Percentiles rank a stretch among this genome's conserved stretches.
phyloP scores from a whole-genome alignment of 2,113 vertebrate genomes.

The Takifugu flavidus region DNA sequence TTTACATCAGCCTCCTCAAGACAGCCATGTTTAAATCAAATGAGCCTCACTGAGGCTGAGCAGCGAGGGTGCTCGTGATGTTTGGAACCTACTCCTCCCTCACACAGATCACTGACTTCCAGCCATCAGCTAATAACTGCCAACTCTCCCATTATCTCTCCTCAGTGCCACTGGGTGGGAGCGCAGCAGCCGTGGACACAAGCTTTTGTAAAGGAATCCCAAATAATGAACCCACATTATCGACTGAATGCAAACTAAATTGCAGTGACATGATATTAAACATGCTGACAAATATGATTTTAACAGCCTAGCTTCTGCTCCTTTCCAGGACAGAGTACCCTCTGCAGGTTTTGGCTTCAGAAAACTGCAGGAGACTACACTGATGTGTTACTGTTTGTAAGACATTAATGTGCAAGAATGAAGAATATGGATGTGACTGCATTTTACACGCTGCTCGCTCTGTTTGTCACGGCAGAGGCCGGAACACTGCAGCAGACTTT shows the following conservation, averaged over 20 bases:
- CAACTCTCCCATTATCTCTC: slow-evolving; percentile 60
- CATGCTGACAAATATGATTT: background rate
- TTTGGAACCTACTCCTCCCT: slow-evolving; percentile 58
- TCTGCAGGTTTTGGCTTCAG: background rate
- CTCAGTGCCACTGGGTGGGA: slow-evolving; percentile 41
- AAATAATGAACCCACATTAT: too few species aligned
- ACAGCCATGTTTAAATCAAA: slow-evolving; percentile 54
- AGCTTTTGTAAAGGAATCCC: too few species aligned
- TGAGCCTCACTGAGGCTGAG: slow-evolving; percentile 47
- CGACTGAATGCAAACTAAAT: too few species aligned
- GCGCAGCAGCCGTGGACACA: slow-evolving; percentile 10
- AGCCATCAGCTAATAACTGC: slow-evolving; percentile 66
- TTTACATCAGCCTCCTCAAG: slow-evolving; percentile 39
- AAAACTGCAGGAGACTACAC: background rate
- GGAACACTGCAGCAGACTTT: too few species aligned
- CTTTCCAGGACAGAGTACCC: too few species aligned
- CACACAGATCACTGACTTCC: slow-evolving; percentile 64
- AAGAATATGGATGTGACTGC: too few species aligned
- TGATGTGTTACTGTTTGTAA: background rate
- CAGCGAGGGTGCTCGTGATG: slow-evolving; percentile 40
- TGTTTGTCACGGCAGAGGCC: too few species aligned
- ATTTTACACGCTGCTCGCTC: too few species aligned
- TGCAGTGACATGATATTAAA: too few species aligned
- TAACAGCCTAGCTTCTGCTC: too few species aligned
- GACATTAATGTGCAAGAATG: too few species aligned